phyloP scores from a whole-genome alignment of 2,797 vertebrate species.

The Mico argentatus region DNA sequence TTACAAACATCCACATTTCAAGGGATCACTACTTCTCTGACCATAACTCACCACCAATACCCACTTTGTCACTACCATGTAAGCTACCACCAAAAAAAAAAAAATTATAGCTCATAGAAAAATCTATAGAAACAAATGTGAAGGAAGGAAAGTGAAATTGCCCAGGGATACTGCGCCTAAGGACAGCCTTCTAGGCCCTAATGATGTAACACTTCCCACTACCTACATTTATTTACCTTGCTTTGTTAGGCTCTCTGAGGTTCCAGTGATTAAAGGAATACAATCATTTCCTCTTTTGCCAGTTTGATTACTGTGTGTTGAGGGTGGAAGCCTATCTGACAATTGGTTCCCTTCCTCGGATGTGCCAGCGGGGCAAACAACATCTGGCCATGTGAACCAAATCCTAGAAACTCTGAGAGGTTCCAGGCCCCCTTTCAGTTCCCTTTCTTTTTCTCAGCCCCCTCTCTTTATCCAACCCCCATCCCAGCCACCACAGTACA shows the following conservation, averaged over 20 bases:
- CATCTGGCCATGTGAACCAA: neutral
- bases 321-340: neutral
- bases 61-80: neutral
- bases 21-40: neutral
- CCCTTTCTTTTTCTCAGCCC: neutral
- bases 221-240: neutral
- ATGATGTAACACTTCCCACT: neutral
- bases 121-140: neutral
- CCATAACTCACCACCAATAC: neutral
- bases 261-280: neutral
- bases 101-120: neutral
- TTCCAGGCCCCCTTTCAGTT: neutral
- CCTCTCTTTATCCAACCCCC: neutral
- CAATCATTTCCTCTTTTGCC: neutral
- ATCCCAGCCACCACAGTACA: fast-evolving
- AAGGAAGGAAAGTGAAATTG: neutral
- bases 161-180: neutral
- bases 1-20: neutral
- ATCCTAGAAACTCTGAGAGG: neutral
- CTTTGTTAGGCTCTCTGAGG: neutral
- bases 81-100: neutral
- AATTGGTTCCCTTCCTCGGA: neutral
- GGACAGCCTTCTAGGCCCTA: neutral
- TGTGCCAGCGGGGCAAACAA: neutral
- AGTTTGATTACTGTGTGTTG: neutral